These are phyloP conservation scores for Zaprionus lineosus DNA, from an alignment of 2,888 invertebrate genomes.

Conservation along the genomic window DNA sequence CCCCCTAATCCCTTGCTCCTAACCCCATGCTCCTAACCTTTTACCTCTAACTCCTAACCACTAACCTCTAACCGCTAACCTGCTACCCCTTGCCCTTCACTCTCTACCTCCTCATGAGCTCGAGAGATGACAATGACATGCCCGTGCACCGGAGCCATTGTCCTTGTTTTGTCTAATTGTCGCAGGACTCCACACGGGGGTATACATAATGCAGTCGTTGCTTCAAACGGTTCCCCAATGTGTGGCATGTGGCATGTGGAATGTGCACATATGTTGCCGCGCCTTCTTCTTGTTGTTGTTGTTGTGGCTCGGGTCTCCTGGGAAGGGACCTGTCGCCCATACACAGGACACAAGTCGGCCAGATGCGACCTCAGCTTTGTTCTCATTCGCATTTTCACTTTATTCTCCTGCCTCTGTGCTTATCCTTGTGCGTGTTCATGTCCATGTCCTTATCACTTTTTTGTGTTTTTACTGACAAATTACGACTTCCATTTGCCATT, in stretches of 20 bases:
- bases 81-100: not conserved
- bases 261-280: conserved; percentile 70
- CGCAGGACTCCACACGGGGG: conserved; percentile 30
- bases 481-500: conserved; percentile 73
- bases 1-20: conserved; percentile 15
- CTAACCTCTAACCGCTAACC: conserved; percentile 23
- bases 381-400: not conserved
- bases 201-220: conserved; percentile 63
- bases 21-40: conserved; percentile 24
- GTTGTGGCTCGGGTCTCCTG: not conserved
- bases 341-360: conserved; percentile 16
- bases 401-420: not conserved
- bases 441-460: no score
- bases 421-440: conserved; percentile 15
- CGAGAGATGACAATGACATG: conserved; percentile 68
- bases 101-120: not conserved
- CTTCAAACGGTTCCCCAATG: conserved; percentile 42
- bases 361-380: conserved; percentile 33
- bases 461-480: conserved; percentile 71
- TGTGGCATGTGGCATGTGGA: conserved; percentile 51
- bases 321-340: conserved; percentile 17
- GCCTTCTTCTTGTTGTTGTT: no score
- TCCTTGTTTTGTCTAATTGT: conserved; percentile 72
- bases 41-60: conserved; percentile 15
- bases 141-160: conserved; percentile 1